A percentile compares a stretch with the other conserved stretches of the same genome.
Evolutionary conservation across 1,140 invertebrate species (phyloP).

Genomic region (Tribolium castaneum): DNA sequence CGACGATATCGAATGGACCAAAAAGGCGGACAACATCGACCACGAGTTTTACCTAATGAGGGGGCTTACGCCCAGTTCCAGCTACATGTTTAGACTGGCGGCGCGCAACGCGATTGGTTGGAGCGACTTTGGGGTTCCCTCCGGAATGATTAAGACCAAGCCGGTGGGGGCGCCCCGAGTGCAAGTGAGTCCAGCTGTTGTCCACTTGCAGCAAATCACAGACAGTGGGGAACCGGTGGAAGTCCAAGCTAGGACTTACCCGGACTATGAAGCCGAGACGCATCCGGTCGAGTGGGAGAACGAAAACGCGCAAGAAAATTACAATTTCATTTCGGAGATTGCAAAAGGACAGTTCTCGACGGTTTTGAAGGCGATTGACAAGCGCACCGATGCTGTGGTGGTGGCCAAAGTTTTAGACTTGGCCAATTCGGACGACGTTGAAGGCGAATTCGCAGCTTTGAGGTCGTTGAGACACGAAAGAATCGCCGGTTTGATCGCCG

Average conservation of each 20-base stretch:
- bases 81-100: constrained; percentile 89
- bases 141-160: constrained; percentile 76
- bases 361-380: constrained; percentile 85
- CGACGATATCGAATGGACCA: constrained; percentile 86
- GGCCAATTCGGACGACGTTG: constrained; percentile 74
- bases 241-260: constrained; percentile 71
- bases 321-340: constrained; percentile 87
- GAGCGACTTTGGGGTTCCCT: constrained; percentile 84
- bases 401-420: constrained; percentile 83
- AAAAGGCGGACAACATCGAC: constrained; percentile 87
- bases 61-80: constrained; percentile 79
- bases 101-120: constrained; percentile 94
- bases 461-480: constrained; percentile 85
- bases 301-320: constrained; percentile 76
- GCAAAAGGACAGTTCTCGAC: constrained; percentile 85
- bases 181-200: constrained; percentile 82
- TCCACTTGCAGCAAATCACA: constrained; percentile 83
- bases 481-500: constrained; percentile 79
- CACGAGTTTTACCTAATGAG: constrained; percentile 92
- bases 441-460: constrained; percentile 85
- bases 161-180: constrained; percentile 73
- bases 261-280: constrained; percentile 81
- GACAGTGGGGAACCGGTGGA: constrained; percentile 80
- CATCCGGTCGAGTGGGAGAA: constrained; percentile 79
- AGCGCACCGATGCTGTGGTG: constrained; percentile 75